phyloP scores from a whole-genome alignment of 2,888 invertebrate species.

The Cristatella mucedo region DNA sequence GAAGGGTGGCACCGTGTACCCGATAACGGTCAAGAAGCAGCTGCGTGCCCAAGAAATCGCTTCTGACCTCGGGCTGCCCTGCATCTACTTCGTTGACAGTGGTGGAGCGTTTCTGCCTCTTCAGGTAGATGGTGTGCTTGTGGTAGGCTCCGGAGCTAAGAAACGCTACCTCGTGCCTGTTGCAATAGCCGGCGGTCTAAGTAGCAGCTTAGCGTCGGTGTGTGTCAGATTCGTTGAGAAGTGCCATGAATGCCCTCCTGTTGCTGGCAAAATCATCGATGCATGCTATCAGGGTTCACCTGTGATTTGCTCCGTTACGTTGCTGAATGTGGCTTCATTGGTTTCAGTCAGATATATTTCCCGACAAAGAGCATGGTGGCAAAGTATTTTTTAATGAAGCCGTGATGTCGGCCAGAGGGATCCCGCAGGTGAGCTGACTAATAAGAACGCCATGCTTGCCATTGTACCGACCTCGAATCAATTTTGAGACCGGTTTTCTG shows the following conservation, averaged over 20 bases:
- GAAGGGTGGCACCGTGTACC: conserved; percentile 42
- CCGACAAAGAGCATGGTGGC: conserved; percentile 39
- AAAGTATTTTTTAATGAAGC: conserved; percentile 41
- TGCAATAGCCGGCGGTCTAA: no score
- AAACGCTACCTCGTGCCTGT: no score
- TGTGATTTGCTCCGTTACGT: no score
- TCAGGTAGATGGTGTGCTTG: conserved; percentile 32
- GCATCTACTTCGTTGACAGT: conserved; percentile 40
- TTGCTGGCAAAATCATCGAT: no score
- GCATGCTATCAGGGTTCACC: no score
- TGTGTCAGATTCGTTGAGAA: no score
- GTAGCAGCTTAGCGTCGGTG: no score
- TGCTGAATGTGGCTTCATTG: conserved; percentile 9
- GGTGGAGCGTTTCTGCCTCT: conserved; percentile 43
- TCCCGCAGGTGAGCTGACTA: conserved; percentile 39
- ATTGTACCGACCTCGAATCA: no score
- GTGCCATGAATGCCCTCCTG: no score
- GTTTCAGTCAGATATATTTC: conserved; percentile 37
- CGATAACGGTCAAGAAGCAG: conserved; percentile 40
- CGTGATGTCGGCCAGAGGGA: conserved; percentile 36
- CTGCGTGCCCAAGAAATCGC: conserved; percentile 39
- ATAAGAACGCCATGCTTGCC: no score
- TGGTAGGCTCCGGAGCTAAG: no score
- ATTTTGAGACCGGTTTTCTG: no score
- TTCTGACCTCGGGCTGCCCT: conserved; percentile 35